A percentile compares a stretch with the other conserved stretches of the same genome.
Evolutionary conservation across 2,888 invertebrate species (phyloP).

Genomic region (Drosophila acutilabella): DNA sequence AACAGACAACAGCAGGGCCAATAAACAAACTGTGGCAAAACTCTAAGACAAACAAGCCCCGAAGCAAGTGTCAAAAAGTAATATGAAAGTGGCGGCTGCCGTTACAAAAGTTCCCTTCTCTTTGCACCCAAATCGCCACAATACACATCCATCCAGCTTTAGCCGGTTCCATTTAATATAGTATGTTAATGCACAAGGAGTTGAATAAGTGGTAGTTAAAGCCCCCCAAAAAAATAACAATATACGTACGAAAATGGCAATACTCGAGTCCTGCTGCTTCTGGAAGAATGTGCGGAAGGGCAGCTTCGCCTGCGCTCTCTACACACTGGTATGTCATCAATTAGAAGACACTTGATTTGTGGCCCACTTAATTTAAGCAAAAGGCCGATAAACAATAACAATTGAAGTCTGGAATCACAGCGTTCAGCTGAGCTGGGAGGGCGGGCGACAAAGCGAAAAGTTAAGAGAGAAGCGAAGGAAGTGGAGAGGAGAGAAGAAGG

Average conservation of each 20-base stretch:
- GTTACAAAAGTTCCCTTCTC: slow-evolving; percentile 29
- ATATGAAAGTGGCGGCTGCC: slow-evolving; percentile 76
- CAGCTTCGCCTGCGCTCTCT: slow-evolving; percentile 82
- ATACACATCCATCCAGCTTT: background rate
- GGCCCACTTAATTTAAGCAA: slow-evolving; percentile 17
- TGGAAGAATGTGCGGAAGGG: slow-evolving; percentile 83
- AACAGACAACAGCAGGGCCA: slow-evolving; percentile 23
- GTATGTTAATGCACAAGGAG: slow-evolving; percentile 39
- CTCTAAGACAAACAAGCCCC: slow-evolving; percentile 40
- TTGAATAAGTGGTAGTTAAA: slow-evolving; percentile 29
- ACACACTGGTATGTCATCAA: slow-evolving; percentile 73
- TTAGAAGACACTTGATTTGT: slow-evolving; percentile 51
- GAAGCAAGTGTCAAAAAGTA: slow-evolving; percentile 58
- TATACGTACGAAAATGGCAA: slow-evolving; percentile 70
- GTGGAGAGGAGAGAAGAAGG: background rate
- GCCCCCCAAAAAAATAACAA: background rate
- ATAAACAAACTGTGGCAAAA: slow-evolving; percentile 49
- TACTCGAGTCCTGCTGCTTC: slow-evolving; percentile 83
- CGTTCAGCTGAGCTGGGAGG: slow-evolving; percentile 1
- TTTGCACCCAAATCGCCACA: background rate
- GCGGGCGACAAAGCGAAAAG: slow-evolving; percentile 3
- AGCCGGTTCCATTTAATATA: slow-evolving; percentile 25
- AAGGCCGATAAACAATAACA: slow-evolving; percentile 10
- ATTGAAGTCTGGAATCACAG: slow-evolving; percentile 4
- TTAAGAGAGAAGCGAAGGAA: background rate